Conservation (phyloP, 2,888 invertebrate genomes). For the Palloptera scutellata region DNA sequence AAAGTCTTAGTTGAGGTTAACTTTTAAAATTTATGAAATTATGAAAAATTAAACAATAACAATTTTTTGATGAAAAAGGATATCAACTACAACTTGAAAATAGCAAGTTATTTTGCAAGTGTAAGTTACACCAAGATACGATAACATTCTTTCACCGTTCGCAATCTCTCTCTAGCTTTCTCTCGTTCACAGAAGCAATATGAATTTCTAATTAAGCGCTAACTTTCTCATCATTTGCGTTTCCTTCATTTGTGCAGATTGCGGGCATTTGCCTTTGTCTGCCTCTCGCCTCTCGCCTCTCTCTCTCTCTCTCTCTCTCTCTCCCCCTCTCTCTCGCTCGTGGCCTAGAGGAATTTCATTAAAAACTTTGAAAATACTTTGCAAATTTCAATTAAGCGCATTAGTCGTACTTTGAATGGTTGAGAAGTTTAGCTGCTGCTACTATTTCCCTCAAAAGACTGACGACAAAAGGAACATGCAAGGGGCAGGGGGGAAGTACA, state of each 20-base stretch:
- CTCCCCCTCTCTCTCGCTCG: no score
- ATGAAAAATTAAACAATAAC: no score
- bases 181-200: neutral
- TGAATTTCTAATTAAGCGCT: conserved; percentile 1
- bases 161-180: neutral
- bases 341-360: neutral
- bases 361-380: conserved; percentile 2
- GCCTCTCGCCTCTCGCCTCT: neutral
- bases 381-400: conserved; percentile 1
- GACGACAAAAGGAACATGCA: no score
- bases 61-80: no score
- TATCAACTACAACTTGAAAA: no score
- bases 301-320: neutral
- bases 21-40: no score
- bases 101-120: no score
- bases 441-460: no score
- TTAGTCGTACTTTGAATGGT: neutral
- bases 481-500: no score
- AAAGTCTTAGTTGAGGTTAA: no score
- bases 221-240: neutral
- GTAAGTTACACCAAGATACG: no score
- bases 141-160: neutral
- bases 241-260: neutral
- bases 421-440: no score
- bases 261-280: neutral